phyloP scores from a whole-genome alignment of 2,797 vertebrate genomes.

The Iguana delicatissima region DNA sequence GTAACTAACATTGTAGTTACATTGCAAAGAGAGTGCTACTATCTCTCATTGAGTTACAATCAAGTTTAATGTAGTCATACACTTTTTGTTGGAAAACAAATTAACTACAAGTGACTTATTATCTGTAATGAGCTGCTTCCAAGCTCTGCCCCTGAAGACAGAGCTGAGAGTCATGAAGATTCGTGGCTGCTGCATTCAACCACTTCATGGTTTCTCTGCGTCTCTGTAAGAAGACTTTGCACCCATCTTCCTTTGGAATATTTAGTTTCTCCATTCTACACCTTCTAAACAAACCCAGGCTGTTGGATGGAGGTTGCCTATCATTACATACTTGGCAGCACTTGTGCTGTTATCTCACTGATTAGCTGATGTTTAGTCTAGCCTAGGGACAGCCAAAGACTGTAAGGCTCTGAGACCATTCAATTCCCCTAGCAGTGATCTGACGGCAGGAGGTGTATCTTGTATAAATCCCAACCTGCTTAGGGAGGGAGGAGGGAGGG shows the following conservation, averaged over 20 bases:
- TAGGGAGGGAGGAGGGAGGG: background rate
- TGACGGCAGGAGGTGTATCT: background rate
- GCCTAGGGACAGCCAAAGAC: background rate
- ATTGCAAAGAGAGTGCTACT: too few species aligned
- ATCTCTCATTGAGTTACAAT: too few species aligned
- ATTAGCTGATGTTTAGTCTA: background rate
- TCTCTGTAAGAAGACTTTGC: background rate
- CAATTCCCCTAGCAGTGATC: background rate
- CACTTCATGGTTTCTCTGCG: background rate
- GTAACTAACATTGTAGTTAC: too few species aligned
- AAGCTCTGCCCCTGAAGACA: background rate
- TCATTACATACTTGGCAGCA: background rate
- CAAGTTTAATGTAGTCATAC: too few species aligned
- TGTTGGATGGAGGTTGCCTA: background rate
- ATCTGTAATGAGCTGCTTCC: too few species aligned
- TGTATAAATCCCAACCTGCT: background rate
- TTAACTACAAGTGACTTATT: too few species aligned
- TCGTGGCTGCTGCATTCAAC: background rate
- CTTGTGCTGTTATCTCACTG: accelerated
- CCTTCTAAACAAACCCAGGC: background rate
- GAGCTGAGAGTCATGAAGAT: background rate
- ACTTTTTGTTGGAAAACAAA: too few species aligned
- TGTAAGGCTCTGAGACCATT: background rate
- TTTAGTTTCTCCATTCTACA: background rate
- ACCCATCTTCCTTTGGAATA: background rate